A percentile compares a stretch with the other conserved stretches of the same genome.
phyloP scores from a whole-genome alignment of 2,797 vertebrate species.

The Lagothrix lagotricha region DNA sequence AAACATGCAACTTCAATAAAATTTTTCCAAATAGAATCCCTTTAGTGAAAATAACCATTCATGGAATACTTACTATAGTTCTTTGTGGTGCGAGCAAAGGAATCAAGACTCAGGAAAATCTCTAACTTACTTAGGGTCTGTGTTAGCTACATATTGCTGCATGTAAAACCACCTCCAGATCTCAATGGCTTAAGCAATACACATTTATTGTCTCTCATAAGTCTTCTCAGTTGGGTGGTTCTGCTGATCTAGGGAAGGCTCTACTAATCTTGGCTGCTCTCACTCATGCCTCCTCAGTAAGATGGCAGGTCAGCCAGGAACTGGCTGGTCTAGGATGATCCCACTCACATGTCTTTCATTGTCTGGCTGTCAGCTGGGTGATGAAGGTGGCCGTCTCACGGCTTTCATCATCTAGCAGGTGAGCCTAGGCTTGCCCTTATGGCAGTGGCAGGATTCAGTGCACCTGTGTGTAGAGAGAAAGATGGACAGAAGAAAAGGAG shows the following conservation, averaged over 20 bases:
- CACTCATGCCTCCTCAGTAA: not conserved
- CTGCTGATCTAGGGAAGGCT: not conserved
- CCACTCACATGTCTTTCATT: not conserved
- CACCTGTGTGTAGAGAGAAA: not conserved
- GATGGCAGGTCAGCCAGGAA: not conserved
- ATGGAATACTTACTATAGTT: not conserved
- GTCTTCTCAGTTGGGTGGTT: not conserved
- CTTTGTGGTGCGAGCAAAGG: not conserved
- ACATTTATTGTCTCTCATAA: not conserved
- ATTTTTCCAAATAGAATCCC: not conserved
- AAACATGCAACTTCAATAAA: not conserved
- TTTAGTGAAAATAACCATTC: not conserved
- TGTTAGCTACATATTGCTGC: not conserved
- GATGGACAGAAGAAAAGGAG: not conserved
- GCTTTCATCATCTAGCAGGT: not conserved
- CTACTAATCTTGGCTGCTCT: not conserved
- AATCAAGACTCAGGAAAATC: not conserved
- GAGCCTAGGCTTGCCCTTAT: not conserved
- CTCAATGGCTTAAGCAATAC: not conserved
- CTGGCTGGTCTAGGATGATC: too few relatives aligned
- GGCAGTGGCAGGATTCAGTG: not conserved
- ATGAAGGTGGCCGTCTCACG: rapidly evolving
- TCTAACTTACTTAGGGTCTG: not conserved
- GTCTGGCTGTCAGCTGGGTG: not conserved
- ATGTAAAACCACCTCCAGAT: not conserved